A percentile compares a stretch with the other conserved stretches of the same genome.
Evolutionary conservation across 1,140 invertebrate species (phyloP).

Genomic region (Littorina saxatilis): DNA sequence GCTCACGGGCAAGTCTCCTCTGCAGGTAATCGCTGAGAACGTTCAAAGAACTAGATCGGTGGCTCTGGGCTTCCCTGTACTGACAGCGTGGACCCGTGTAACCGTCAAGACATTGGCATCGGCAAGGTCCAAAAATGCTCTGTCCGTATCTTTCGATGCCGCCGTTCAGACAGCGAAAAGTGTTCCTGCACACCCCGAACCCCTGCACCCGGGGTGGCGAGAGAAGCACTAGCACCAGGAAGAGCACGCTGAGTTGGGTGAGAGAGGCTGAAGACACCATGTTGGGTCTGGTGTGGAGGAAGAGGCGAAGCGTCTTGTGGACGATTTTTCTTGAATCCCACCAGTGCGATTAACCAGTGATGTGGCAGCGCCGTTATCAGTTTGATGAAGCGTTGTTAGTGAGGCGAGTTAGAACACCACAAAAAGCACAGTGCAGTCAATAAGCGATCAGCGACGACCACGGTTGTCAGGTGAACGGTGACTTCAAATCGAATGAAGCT

Average conservation of each 20-base stretch:
- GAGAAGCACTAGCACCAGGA: slow-evolving; percentile 9
- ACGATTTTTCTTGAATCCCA: too few species aligned
- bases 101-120: slow-evolving; percentile 9
- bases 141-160: slow-evolving; percentile 31
- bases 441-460: too few species aligned
- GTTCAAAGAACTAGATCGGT: slow-evolving; percentile 23
- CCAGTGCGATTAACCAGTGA: too few species aligned
- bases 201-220: background rate
- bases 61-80: slow-evolving; percentile 9
- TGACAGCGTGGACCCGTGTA: slow-evolving; percentile 35
- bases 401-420: too few species aligned
- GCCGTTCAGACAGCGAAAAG: slow-evolving; percentile 31
- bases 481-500: too few species aligned
- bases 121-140: slow-evolving; percentile 28
- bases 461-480: too few species aligned
- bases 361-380: too few species aligned
- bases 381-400: too few species aligned
- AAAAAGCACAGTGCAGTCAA: too few species aligned
- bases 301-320: too few species aligned
- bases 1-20: background rate
- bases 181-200: slow-evolving; percentile 14
- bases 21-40: slow-evolving; percentile 28
- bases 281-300: too few species aligned
- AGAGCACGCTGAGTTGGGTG: background rate
- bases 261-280: too few species aligned